These are phyloP conservation scores for Protobothrops flavoviridis DNA, from an alignment of 2,113 vertebrate genomes.

Conservation along the genomic window DNA sequence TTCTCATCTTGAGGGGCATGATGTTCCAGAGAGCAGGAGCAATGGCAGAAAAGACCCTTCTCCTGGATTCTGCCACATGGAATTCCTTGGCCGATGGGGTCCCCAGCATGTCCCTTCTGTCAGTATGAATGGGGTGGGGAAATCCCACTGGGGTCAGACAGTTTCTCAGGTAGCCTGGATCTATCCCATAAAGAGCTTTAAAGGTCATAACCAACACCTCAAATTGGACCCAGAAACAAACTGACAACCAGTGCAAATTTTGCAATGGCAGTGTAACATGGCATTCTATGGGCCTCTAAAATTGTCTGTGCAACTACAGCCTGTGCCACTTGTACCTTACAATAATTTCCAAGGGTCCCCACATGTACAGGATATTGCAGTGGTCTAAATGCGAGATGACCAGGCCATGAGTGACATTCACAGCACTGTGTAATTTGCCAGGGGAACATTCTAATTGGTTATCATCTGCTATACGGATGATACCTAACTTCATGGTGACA, in stretches of 20 bases:
- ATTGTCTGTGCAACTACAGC: background rate
- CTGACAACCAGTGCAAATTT: background rate
- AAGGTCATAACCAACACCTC: background rate
- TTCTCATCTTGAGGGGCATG: background rate
- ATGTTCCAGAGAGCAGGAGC: background rate
- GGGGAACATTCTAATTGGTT: background rate
- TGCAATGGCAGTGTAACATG: background rate
- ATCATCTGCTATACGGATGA: background rate
- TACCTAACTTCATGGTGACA: background rate
- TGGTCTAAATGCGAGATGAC: background rate
- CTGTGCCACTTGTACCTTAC: background rate
- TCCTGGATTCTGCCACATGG: background rate
- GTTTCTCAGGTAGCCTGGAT: background rate
- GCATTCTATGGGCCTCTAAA: background rate
- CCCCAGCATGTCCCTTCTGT: background rate
- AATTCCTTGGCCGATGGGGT: background rate
- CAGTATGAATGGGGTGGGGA: background rate
- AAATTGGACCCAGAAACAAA: background rate
- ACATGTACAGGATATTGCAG: background rate
- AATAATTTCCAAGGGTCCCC: background rate
- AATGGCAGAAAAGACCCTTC: background rate
- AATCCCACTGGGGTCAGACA: background rate
- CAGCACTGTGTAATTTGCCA: background rate
- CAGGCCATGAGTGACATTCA: background rate
- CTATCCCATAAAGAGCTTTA: background rate